Conservation (phyloP, 2,797 vertebrate species). For the Acanthurus leucopareius region DNA sequence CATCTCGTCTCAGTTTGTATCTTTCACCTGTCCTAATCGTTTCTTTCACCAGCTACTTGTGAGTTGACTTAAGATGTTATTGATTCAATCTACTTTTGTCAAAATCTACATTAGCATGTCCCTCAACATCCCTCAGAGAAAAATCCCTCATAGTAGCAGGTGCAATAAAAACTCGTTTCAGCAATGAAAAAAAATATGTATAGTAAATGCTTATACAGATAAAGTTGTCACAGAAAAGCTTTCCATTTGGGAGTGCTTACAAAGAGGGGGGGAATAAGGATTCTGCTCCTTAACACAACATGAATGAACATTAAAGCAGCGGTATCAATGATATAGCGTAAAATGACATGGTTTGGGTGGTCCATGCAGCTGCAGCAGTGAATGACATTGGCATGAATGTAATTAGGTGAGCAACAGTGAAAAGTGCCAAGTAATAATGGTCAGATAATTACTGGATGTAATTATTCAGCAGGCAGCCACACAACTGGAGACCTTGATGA, state of each 20-base stretch:
- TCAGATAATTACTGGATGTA: not conserved
- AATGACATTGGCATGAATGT: not conserved
- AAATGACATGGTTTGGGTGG: not conserved
- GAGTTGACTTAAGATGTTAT: not conserved
- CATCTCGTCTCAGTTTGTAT: not conserved
- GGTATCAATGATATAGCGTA: not conserved
- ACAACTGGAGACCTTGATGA: not conserved
- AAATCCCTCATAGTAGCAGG: not conserved
- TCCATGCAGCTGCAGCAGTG: not conserved
- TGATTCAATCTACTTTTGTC: not conserved
- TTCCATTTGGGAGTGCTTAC: too few species aligned
- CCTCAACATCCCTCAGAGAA: not conserved
- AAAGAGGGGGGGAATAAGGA: not conserved
- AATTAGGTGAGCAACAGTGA: not conserved
- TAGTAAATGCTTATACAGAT: not conserved
- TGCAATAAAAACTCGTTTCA: not conserved
- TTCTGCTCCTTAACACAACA: not conserved
- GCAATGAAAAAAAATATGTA: not conserved
- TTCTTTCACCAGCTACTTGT: not conserved
- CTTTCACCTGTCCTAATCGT: not conserved
- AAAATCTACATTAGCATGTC: not conserved
- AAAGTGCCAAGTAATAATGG: not conserved
- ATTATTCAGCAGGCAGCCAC: not conserved
- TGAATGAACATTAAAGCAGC: not conserved
- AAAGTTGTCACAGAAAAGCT: not conserved